Base-by-base conservation (phyloP, 2,888 invertebrate genomes). In the Drosophila cognata region DNA sequence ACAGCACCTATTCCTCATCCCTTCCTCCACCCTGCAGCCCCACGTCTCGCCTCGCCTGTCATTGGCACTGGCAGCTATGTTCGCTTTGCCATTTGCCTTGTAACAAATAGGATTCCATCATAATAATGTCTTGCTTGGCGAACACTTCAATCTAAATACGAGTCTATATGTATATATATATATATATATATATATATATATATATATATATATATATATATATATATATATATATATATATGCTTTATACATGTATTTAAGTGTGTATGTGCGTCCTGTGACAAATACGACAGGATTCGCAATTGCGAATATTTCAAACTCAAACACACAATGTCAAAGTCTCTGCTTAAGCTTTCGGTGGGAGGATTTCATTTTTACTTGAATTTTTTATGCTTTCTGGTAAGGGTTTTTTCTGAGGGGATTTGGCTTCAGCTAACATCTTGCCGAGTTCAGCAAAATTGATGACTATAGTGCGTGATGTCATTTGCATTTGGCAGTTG, bases 81-180 rank as follows among this genome's bases (percentile, higher is more conserved):
- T 86, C 74, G 84, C 71, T 73, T 86, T 74, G 69, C 82, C 78
- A 78, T 81, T 81, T 80, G 81, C 74, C 81, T 82, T 89, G 88
- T 89, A 72, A 90, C 89, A 90, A 89, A 90, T 89, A 89, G 89
- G 89, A 89, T 90, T 90, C 89, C 90, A 90, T 90, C 89, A 90
- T 89, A 89, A 90, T 90, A 89, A 90, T 88, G 87, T 84, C 87
- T 84, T 84, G 82, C 77, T 63, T 71, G 70, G 71, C 77, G 56
- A 62, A 74, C 75, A 79, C 74, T 77, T 74, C 81, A 81, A 81
- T 81, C 79, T 66, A 64, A 81, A 79, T 71, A 67, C 74, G 61
- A 53, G 25, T 52, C 36, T 46, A 59, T 68, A 67, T 46, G 64
- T 46, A 63, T n/a, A 29, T 52, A 35, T 63, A 67, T 62, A 58